phyloP scores from a whole-genome alignment of 2,113 vertebrate genomes.

The Girardinichthys multiradiatus region DNA sequence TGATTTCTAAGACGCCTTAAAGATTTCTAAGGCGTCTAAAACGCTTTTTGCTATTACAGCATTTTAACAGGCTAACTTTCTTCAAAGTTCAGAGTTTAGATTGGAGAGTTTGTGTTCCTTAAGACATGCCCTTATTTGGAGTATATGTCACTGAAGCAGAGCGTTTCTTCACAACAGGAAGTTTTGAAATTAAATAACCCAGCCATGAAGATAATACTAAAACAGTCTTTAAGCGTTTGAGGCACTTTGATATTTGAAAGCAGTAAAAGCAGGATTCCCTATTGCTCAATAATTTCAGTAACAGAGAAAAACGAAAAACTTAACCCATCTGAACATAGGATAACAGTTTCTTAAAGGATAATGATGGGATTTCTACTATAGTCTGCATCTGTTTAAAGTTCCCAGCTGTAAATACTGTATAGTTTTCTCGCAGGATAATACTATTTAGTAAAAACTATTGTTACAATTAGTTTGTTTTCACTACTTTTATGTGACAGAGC shows the following conservation, averaged over 20 bases:
- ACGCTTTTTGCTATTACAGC: too few species aligned
- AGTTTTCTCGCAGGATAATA: constrained; percentile 41
- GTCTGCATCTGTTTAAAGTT: constrained; percentile 32
- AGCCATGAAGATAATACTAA: constrained; percentile 53
- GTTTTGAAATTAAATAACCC: constrained; percentile 58
- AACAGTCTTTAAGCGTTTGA: constrained; percentile 72
- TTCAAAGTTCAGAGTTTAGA: too few species aligned
- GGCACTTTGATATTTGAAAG: constrained; percentile 72
- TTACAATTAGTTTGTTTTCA: constrained; percentile 28
- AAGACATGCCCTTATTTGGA: background rate
- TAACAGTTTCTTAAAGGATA: constrained; percentile 32
- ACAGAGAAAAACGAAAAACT: constrained; percentile 33
- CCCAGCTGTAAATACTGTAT: constrained; percentile 61
- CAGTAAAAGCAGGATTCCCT: constrained; percentile 61
- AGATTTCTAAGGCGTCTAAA: too few species aligned
- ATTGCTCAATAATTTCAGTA: constrained; percentile 41
- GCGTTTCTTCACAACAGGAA: constrained; percentile 7
- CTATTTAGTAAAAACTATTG: constrained; percentile 14
- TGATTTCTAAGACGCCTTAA: too few species aligned
- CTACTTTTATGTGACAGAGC: constrained; percentile 27
- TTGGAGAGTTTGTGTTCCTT: background rate
- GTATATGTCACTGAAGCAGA: constrained; percentile 10
- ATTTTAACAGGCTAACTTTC: background rate
- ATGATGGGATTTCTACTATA: constrained; percentile 37
- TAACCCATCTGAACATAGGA: constrained; percentile 25